Conservation (phyloP, 2,113 vertebrate genomes). For the Callithrix jacchus region DNA sequence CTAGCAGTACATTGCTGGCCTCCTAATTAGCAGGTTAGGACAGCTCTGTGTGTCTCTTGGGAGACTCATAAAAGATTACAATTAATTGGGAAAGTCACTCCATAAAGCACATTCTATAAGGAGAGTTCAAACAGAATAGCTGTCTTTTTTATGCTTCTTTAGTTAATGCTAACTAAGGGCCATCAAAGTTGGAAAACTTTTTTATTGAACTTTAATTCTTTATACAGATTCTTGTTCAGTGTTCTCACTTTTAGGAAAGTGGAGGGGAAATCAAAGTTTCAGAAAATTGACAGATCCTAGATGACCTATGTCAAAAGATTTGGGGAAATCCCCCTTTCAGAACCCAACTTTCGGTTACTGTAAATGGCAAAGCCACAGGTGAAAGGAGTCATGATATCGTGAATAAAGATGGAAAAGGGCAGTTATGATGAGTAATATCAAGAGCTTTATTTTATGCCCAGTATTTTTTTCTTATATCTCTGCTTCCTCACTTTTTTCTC, state of each 20-base stretch:
- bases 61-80: slow-evolving; percentile 40
- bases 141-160: not conserved
- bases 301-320: not conserved
- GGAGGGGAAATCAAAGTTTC: not conserved
- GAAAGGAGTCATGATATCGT: not conserved
- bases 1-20: not conserved
- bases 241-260: not conserved
- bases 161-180: slow-evolving; percentile 22
- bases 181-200: slow-evolving; percentile 37
- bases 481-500: not conserved
- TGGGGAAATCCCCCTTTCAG: not conserved
- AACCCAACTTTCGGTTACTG: not conserved
- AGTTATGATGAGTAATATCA: not conserved
- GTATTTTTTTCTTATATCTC: not conserved
- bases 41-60: not conserved
- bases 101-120: not conserved
- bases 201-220: slow-evolving; percentile 41
- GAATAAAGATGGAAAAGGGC: not conserved
- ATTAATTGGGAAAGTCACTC: slow-evolving; percentile 35
- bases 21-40: slow-evolving; percentile 43
- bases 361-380: not conserved
- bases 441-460: not conserved
- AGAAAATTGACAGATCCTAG: not conserved
- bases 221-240: not conserved
- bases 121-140: slow-evolving; percentile 51